Conservation (phyloP, 2,113 vertebrate species). For the Mesitornis unicolor region DNA sequence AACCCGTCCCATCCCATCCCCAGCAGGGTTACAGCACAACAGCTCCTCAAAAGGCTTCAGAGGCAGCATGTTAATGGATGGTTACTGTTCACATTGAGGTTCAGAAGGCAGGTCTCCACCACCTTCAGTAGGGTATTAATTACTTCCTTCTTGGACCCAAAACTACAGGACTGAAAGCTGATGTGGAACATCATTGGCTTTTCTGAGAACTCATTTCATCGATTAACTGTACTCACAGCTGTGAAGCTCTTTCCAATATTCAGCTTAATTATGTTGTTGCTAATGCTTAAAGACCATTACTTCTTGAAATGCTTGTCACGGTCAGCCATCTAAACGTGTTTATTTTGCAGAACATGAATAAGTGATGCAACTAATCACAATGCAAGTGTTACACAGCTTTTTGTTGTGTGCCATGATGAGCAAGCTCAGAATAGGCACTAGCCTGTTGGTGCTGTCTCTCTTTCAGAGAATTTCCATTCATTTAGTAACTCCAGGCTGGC, state of each 20-base stretch:
- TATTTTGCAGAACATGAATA: slow-evolving; percentile 5
- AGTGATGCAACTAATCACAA: slow-evolving; percentile 20
- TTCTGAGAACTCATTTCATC: not conserved
- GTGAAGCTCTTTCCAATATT: not conserved
- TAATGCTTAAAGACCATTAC: not conserved
- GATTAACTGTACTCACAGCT: not conserved
- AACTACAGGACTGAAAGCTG: not conserved
- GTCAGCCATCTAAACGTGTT: not conserved
- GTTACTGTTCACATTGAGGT: not conserved
- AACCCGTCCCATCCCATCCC: rapidly evolving
- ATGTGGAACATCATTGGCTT: not conserved
- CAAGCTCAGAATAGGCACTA: not conserved
- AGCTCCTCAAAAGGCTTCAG: not conserved
- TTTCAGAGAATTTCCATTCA: slow-evolving; percentile 3
- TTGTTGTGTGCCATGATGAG: not conserved
- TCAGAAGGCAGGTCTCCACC: not conserved
- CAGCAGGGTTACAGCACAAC: not conserved
- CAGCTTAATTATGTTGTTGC: not conserved
- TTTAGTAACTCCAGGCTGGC: not conserved
- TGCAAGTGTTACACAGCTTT: not conserved
- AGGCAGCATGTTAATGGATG: not conserved
- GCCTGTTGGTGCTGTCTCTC: not conserved
- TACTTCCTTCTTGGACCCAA: not conserved
- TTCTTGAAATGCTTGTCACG: slow-evolving; percentile 18
- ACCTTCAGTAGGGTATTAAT: not conserved